Evolutionary conservation across 2,888 invertebrate species (phyloP), one percentile per base, ranked within the genome.

Genomic region (Pomacea canaliculata): DNA sequence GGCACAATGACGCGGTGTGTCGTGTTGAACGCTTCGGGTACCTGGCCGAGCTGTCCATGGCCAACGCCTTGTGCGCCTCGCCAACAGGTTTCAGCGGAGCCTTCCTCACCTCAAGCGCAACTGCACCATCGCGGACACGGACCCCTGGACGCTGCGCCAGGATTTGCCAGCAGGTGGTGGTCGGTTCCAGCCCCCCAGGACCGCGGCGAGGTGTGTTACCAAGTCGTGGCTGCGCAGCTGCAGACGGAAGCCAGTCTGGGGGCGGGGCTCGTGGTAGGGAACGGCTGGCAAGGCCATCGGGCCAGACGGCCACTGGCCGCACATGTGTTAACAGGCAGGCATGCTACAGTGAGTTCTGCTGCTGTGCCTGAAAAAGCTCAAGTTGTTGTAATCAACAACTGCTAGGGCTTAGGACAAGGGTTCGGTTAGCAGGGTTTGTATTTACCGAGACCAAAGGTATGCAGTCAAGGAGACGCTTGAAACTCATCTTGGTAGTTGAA

Each of bases 11-110:
- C 27, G 19, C 69, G 12, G 49, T 13, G 49, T 13, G 23, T 27
- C 16, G 23, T 74, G 19, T n/a, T 78, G 62, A 71, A 62, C 75
- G 75, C 62, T 75, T 78, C 71, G 78, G 71, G 5, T 71, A 74
- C 71, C 51, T 78, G 19, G 74, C 78, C n/a, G 78, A 78, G 68
- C 68, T 78, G 75, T 70, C 78, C 59, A 78, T 78, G 78, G 78
- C 78, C 49, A 78, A 78, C 68, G 78, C 74, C 10, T 19, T 78
- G 59, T 78, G 78, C 59, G 70, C 78, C 12, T 74, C 78, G 46
- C 75, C 23, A 78, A 78, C 75, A 74, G 75, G 67, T 71, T 71
- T 78, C 68, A 69, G 78, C 65, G 78, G 78, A 8, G 66, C 51
- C 51, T 78, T 71, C 75, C 48, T 78, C 13, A 78, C 78, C 71